Base-by-base conservation (phyloP, 2,888 invertebrate genomes). In the Eupithecia subfuscata region DNA sequence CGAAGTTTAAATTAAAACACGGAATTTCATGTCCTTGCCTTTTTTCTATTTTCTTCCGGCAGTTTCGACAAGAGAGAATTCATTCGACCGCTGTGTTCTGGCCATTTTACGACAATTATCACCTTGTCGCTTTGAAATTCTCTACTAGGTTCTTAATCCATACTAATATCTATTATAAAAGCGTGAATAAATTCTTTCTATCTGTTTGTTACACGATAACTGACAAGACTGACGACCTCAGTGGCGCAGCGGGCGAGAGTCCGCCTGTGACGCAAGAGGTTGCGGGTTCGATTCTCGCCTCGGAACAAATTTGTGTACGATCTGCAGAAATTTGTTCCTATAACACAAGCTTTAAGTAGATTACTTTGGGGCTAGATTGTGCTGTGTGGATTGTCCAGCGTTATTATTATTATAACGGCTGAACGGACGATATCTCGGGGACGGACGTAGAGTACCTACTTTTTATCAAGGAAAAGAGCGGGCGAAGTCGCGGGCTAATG, bases 1-100 rank as follows among this genome's bases (percentile, higher is more conserved):
- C 73, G 79, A 80, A 82, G 79, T 82, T 82, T 82, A 80, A 80
- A 82, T 82, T 82, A 82, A 82, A 82, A 82, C 80, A 81, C 73
- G 79, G 76, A 78, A 80, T 75, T 73, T 75, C 75, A 73, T 77
- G 80, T 75, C 63, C 45, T 71, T 73, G 71, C 64, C 69, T 78
- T 79, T 82, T 78, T 81, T 79, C 70, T 71, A 76, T 79, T 80
- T 81, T 78, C 79, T 80, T 78, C 65, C 65, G 74, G 73, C 79
- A 76, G 64, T 81, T 81, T 75, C 67, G 76, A 52, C 69, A 76
- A 69, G 76, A 56, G 74, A 65, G 73, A 78, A 79, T 81, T 80
- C 78, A 75, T 76, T 81, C 78, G 78, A 25, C 25, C 60, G 25
- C 60, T 60, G 60, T 25, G 60, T 25, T 60, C 60, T 25, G 25